Conservation (phyloP, 2,888 invertebrate species). For the Phytoseiulus persimilis region DNA sequence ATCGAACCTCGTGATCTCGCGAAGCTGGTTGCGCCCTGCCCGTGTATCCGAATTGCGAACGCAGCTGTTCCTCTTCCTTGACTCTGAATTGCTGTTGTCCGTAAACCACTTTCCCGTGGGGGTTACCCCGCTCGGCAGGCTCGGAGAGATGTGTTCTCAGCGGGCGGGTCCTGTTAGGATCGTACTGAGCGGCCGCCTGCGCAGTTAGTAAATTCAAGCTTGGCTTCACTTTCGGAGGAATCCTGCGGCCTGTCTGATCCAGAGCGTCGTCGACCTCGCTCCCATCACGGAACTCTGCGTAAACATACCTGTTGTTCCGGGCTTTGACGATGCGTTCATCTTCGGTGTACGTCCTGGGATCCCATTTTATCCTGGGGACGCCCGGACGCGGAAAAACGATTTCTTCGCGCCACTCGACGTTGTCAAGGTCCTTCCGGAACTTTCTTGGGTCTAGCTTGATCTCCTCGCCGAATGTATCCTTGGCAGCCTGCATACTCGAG, state of each 20-base stretch:
- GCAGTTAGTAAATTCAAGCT: neutral
- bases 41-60: neutral
- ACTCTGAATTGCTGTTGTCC: neutral
- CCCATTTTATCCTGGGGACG: neutral
- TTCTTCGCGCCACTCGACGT: neutral
- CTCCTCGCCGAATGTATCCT: neutral
- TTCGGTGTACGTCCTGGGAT: neutral
- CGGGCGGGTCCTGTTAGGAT: neutral
- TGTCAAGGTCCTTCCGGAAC: neutral
- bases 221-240: neutral
- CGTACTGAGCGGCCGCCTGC: neutral
- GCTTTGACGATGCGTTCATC: neutral
- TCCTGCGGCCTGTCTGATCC: neutral
- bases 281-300: neutral
- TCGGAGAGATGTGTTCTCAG: neutral
- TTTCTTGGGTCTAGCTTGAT: neutral
- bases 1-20: neutral
- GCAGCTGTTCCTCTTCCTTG: neutral
- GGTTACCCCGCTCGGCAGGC: neutral
- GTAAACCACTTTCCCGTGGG: neutral
- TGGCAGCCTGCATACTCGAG: neutral
- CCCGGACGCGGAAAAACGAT: neutral
- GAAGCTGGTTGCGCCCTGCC: neutral
- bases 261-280: neutral
- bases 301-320: neutral